A percentile compares a stretch with the other conserved stretches of the same genome.
Evolutionary conservation across 1,140 invertebrate species (phyloP).

Genomic region (Andrena cerasifolii): DNA sequence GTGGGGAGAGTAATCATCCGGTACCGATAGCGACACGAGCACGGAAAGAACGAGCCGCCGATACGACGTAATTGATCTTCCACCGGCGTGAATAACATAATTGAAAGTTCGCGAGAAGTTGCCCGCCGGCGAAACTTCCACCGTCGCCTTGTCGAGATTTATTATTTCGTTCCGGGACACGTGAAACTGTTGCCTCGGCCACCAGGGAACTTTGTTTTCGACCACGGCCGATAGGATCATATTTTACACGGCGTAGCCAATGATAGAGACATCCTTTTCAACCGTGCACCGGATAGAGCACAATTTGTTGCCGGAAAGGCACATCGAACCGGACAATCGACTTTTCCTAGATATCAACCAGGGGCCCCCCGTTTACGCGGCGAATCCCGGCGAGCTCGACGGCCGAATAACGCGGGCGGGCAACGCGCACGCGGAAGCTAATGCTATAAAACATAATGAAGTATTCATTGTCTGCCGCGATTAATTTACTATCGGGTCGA

Average conservation of each 20-base stretch:
- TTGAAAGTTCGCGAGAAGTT: conserved; percentile 21
- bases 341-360: not conserved
- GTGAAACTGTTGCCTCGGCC: not conserved
- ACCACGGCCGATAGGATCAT: conserved; percentile 21
- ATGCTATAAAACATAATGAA: conserved; percentile 38
- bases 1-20: not conserved
- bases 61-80: too few relatives aligned
- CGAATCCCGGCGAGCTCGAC: too few relatives aligned
- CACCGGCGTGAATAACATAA: too few relatives aligned
- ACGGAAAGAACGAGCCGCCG: not conserved
- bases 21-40: not conserved
- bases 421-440: not conserved
- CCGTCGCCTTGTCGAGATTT: conserved; percentile 37
- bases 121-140: not conserved
- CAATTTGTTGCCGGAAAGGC: not conserved
- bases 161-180: conserved; percentile 10
- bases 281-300: too few relatives aligned
- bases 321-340: not conserved
- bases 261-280: not conserved
- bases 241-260: conserved; percentile 34
- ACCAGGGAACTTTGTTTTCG: not conserved
- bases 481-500: conserved; percentile 31
- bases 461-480: conserved; percentile 8
- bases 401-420: not conserved
- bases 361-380: not conserved